Evolutionary conservation across 2,797 vertebrate species (phyloP), one percentile per base, ranked within the genome.

Genomic region (Perodicticus potto): DNA sequence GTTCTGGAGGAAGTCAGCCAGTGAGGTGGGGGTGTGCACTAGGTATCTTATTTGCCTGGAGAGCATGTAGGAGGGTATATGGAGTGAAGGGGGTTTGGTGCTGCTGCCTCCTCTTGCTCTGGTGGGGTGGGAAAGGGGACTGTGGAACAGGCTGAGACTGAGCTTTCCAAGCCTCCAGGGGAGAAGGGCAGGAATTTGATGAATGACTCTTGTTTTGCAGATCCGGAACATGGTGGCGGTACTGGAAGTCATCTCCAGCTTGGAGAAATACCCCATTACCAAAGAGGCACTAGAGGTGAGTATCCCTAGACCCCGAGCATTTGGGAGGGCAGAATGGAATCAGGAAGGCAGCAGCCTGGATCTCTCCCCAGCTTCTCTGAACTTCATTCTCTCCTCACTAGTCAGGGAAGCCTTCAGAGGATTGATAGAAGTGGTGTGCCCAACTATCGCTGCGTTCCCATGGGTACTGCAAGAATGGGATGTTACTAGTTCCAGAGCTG

Each of bases 261-360:
- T 99, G 99, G 99, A 99, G 99, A 99, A 99, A 98, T 99, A 99
- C 97, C 99, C 99, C 88, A 99, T 99, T 98, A 99, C 99, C 99
- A 99, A 99, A 99, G 99, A 99, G 98, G 99, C 99, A 96, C 99
- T 99, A 95, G 99, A 99, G 99, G 99, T 99, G 98, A 70, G 98
- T 98, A 82, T 85, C 82, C 72, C 74, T 8, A 49, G 40, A 57
- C 9, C 57, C n/a, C 7, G 32, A 37, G 53, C 22, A 16, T 57
- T 22, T 8, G 85, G 57, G 63, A 25, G 9, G 32, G 34, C 45
- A 49, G 59, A n/a, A 20, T 7, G 20, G 70, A 40, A 17, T 67
- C 7, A 32, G 73, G 32, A 14, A 5, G 7, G 37, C 72, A 49
- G 27, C 25, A 43, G 1, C 32, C 78, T 10, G 0, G 45, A 49